These are phyloP conservation scores for Sebastes ruberrimus DNA, from an alignment of 2,797 vertebrate genomes.

Conservation along the genomic window DNA sequence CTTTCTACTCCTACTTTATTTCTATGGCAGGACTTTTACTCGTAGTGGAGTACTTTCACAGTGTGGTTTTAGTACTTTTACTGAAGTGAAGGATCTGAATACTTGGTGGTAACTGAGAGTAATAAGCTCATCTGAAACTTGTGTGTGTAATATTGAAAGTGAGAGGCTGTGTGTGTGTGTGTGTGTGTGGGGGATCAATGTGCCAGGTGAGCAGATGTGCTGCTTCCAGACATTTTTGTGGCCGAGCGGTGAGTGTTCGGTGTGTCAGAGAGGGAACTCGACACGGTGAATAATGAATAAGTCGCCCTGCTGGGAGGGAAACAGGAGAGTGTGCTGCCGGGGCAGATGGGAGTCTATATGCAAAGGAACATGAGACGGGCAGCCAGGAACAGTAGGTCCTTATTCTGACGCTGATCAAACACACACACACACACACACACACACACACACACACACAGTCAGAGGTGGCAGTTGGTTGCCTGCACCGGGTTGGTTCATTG, in stretches of 20 bases:
- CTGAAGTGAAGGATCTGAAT: neutral
- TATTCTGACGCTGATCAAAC: slow-evolving; percentile 7
- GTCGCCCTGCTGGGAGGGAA: slow-evolving; percentile 16
- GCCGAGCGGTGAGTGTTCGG: slow-evolving; percentile 11
- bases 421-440: no score
- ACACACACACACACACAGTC: neutral
- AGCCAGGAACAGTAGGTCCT: slow-evolving; percentile 19
- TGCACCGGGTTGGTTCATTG: neutral
- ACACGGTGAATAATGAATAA: slow-evolving; percentile 40
- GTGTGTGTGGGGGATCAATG: neutral
- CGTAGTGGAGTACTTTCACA: neutral
- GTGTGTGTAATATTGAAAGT: neutral
- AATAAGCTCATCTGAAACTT: neutral
- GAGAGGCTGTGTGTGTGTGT: neutral
- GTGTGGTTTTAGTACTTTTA: neutral
- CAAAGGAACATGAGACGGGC: slow-evolving; percentile 24
- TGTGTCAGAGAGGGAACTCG: slow-evolving; percentile 17
- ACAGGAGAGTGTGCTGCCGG: slow-evolving; percentile 15
- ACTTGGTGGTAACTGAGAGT: neutral
- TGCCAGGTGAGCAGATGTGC: neutral
- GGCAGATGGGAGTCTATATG: slow-evolving; percentile 1
- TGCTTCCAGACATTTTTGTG: slow-evolving; percentile 33
- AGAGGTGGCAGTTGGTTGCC: neutral
- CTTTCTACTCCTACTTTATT: no score
- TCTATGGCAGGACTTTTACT: neutral